phyloP scores from a whole-genome alignment of 2,888 invertebrate genomes.

The Monoplex corrugatus region DNA sequence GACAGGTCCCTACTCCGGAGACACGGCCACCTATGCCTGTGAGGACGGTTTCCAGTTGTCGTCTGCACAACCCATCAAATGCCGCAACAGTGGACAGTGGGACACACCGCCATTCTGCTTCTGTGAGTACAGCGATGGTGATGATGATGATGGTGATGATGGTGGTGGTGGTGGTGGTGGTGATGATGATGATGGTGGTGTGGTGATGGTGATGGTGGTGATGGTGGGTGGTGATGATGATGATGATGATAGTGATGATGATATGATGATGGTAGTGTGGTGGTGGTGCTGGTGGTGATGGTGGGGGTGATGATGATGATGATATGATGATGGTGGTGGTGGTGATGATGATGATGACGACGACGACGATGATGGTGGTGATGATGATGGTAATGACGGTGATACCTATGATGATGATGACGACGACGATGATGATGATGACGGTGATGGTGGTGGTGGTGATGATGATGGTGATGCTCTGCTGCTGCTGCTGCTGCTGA shows the following conservation, averaged over 20 bases:
- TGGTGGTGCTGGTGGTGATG: too few relatives aligned
- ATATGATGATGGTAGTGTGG: too few relatives aligned
- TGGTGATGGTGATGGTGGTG: too few relatives aligned
- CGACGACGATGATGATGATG: slow-evolving; percentile 20
- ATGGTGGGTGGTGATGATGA: too few relatives aligned
- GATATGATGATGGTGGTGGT: too few relatives aligned
- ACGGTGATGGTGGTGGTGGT: slow-evolving; percentile 31
- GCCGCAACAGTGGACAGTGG: slow-evolving; percentile 65
- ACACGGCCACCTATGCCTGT: slow-evolving; percentile 66
- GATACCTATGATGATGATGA: slow-evolving; percentile 6
- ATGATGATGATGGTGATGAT: background rate
- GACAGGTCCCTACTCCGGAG: slow-evolving; percentile 65
- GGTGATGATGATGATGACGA: too few relatives aligned
- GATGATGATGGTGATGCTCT: slow-evolving; percentile 29
- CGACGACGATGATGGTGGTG: background rate
- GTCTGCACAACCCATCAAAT: slow-evolving; percentile 48
- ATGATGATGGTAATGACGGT: slow-evolving; percentile 32
- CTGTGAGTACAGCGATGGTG: slow-evolving; percentile 56
- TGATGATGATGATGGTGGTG: background rate
- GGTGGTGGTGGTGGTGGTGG: background rate
- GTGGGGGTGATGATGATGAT: too few relatives aligned
- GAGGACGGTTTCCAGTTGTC: slow-evolving; percentile 60
- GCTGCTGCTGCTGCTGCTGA: background rate
- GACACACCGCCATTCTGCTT: slow-evolving; percentile 61
- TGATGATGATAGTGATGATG: too few relatives aligned